Conservation (phyloP, 2,888 invertebrate species). For the Mythimna pallens region DNA sequence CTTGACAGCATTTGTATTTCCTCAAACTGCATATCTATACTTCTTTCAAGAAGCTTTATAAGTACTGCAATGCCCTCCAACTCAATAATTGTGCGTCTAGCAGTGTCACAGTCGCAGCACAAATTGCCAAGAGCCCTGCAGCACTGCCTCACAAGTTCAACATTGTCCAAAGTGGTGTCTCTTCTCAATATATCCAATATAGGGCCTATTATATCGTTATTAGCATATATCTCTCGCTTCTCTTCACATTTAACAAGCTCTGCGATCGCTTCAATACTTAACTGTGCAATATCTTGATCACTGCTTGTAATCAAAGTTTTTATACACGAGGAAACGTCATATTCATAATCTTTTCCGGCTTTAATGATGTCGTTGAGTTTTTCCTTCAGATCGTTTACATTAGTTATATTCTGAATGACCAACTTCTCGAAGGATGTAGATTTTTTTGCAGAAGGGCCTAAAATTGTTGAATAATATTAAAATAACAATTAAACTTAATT, state of each 20-base stretch:
- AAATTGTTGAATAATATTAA: constrained; percentile 53
- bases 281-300: constrained; percentile 88
- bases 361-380: constrained; percentile 86
- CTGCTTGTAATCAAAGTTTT: constrained; percentile 83
- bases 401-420: constrained; percentile 83
- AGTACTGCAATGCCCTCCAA: constrained; percentile 88
- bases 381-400: constrained; percentile 82
- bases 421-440: constrained; percentile 83
- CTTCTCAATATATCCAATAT: constrained; percentile 89
- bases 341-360: constrained; percentile 85
- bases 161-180: constrained; percentile 78
- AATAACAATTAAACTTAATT: constrained; percentile 37
- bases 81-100: constrained; percentile 88
- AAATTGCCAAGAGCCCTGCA: constrained; percentile 97
- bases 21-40: constrained; percentile 76
- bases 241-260: constrained; percentile 95
- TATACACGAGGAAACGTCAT: constrained; percentile 84
- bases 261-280: constrained; percentile 93
- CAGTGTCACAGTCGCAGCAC: constrained; percentile 96
- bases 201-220: constrained; percentile 90
- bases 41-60: constrained; percentile 80
- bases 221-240: constrained; percentile 93
- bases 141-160: constrained; percentile 93
- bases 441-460: constrained; percentile 82
- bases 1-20: constrained; percentile 92